Base-by-base conservation (phyloP, 37 sponge, comb jelly and placozoan species). In the Tethya wilhelma region DNA sequence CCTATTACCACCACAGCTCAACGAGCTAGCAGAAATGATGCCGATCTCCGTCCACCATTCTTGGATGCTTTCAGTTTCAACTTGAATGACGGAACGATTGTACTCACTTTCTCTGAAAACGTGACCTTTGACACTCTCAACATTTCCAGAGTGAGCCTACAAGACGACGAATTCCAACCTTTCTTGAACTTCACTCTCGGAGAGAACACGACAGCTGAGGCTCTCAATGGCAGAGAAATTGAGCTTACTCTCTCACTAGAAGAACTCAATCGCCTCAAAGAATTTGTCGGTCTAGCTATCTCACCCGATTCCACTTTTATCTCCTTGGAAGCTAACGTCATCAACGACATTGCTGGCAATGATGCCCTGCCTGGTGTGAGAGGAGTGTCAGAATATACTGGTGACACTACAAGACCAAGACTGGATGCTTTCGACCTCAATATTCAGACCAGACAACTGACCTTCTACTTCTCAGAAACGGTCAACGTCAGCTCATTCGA, bases 301-400 rank as follows among this genome's bases (percentile, higher is more conserved):
- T 40, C 49, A 44, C 33, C 2, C 29, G 63, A 77, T 23, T 57
- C 67, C 40, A 87, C 96, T 4, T 93, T 46, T 59, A 60, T 96
- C 31, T 55, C 79, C 26, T 36, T 96, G 3, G 64, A 84, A 64
- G 41, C 93, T 1, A 86, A 83, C 14, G 68, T 81, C 7, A 71
- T 96, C 38, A 71, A 87, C 46, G 96, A 96, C 66, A 57, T 93
- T 6, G 93, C 93, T 71, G 91, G 70, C 28, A 96, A 96, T 75
- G 91, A 93, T 76, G 96, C 89, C 22, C 67, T 89, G 37, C 77
- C 86, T 17, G 84, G 45, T 1, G 12, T 26, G 19, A 82, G 86
- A 33, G 38, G 19, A 41, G 84, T 77, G 23, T 67, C 80, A 26
- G 73, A 62, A 28, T 93, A 79, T 57, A 86, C 45, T 20, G 67